phyloP scores from a whole-genome alignment of 2,797 vertebrate genomes.

The Nyctibius grandis region DNA sequence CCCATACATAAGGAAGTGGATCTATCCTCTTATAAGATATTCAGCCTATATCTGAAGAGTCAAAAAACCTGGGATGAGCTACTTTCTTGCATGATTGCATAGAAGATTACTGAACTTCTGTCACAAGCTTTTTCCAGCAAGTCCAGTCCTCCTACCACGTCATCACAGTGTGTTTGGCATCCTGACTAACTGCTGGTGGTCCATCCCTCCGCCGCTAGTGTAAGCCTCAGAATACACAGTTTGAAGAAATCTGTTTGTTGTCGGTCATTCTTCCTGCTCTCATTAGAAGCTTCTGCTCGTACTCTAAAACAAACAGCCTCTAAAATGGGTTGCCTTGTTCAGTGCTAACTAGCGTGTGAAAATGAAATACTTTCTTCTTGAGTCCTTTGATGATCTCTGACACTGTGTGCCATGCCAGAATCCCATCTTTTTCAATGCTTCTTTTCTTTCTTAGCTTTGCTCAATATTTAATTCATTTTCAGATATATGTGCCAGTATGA shows the following conservation, averaged over 20 bases:
- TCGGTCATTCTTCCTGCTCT: neutral
- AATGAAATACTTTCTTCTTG: neutral
- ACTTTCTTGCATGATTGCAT: neutral
- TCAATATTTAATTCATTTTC: neutral
- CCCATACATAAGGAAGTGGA: constrained; percentile 7
- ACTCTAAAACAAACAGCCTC: neutral
- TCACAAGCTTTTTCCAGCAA: neutral
- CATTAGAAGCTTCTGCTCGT: neutral
- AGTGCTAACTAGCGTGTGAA: neutral
- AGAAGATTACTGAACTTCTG: neutral
- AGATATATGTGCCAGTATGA: neutral
- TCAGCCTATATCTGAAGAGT: neutral
- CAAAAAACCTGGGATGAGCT: neutral
- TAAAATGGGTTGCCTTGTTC: neutral
- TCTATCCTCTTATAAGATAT: neutral
- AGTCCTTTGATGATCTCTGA: neutral
- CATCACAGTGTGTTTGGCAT: neutral
- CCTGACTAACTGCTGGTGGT: neutral
- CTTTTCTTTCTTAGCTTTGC: neutral
- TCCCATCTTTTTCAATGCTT: neutral
- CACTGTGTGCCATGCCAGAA: neutral
- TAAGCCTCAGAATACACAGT: neutral
- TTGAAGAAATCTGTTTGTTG: neutral
- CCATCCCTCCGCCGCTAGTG: neutral
- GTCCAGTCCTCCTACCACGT: neutral